A percentile compares a stretch with the other conserved stretches of the same genome.
These are phyloP conservation scores for Rhopilema esculentum DNA, from an alignment of 30 jellyfish, hydroid and myxozoan genomes.

Conservation along the genomic window DNA sequence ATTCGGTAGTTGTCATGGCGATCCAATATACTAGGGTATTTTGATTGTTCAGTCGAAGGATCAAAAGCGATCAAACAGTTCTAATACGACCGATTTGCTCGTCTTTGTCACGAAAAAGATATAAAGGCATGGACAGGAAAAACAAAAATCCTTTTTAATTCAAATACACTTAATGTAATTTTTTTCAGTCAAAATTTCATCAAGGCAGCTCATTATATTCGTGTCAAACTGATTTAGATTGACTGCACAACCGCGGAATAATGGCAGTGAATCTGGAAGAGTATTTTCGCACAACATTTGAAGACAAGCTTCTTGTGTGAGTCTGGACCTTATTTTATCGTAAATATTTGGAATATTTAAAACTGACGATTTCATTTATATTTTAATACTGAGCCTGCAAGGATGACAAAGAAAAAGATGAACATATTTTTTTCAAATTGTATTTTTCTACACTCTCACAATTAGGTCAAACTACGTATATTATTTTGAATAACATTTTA, in stretches of 20 bases:
- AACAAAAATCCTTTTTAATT: background rate
- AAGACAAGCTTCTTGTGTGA: constrained; percentile 88
- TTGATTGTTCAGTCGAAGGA: background rate
- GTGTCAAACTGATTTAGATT: no score
- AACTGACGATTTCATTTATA: background rate
- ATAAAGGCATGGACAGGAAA: background rate
- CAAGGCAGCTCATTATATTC: no score
- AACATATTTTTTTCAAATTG: background rate
- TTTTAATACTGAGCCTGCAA: no score
- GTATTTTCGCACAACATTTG: constrained; percentile 82
- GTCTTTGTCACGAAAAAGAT: background rate
- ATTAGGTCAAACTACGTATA: no score
- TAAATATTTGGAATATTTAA: background rate
- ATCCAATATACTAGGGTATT: background rate
- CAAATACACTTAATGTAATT: background rate
- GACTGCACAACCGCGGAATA: background rate
- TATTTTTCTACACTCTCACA: background rate
- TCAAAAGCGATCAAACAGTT: background rate
- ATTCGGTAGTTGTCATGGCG: background rate
- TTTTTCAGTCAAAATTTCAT: background rate
- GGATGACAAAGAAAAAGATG: no score
- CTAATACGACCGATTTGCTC: background rate
- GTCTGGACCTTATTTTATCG: no score
- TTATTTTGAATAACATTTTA: background rate
- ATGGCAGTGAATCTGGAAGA: constrained; percentile 89